Evolutionary conservation across 2,113 vertebrate genomes (phyloP), one percentile per base, ranked within the genome.

Genomic region (Rhagologus leucostigma): DNA sequence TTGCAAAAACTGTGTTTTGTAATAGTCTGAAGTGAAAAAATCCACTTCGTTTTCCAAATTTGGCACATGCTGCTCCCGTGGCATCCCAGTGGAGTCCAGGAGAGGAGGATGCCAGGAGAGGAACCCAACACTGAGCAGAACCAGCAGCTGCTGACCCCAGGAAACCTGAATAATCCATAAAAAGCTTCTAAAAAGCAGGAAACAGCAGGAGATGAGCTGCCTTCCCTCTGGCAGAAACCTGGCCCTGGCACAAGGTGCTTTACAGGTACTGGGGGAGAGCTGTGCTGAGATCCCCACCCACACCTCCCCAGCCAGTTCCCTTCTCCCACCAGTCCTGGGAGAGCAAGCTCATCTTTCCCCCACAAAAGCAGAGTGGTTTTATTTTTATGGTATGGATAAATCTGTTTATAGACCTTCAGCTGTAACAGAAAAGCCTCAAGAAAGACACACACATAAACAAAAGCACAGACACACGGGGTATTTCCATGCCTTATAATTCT

Each of bases 41-140:
- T 0, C 0, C 20, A 3, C 46, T 78, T 84, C 71, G 30, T 76
- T 95, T 68, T 68, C 41, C 44, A 44, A 15, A 46, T 6, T 30
- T 0, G 4, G 33, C 44, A 35, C 16, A 1, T 6, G 27, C 20
- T 47, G 35, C 68, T 41, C 26, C 39, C 15, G 2, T 0, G 0
- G 21, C 13, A 2, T 56, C 82, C 79, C 78, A 41, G 52, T 17
- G 44, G 32, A 84, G 17, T 4, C 68, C 49, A 24, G 63, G 39
- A 53, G 24, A 37, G 10, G n/a, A 63, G 55, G 33, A 11, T 7
- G 1, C 16, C 5, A 1, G n/a, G 30, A 49, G 37, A 39, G 55
- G 52, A 81, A 6, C 53, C 22, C 59, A 21, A 3, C 35, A 2
- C 56, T 2, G 7, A 67, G 52, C 64, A 41, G 59, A 63, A 10